Evolutionary conservation across 2,113 vertebrate genomes (phyloP).

Genomic region (Nerophis ophidion): DNA sequence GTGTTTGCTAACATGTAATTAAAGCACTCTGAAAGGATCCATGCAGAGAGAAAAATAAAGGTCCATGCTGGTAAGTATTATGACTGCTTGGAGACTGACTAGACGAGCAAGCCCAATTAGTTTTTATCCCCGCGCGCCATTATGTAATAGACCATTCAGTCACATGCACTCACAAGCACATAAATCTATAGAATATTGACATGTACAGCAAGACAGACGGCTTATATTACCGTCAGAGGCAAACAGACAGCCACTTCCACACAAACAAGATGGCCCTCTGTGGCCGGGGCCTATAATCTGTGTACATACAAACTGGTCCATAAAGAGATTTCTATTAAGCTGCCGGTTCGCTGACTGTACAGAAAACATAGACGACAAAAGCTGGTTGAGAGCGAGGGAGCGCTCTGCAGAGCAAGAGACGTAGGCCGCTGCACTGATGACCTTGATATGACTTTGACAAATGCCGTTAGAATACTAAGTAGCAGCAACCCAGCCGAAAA

Average conservation of each 20-base stretch:
- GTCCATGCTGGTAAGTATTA: background rate
- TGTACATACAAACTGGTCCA: constrained; percentile 26
- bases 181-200: background rate
- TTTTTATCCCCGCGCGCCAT: background rate
- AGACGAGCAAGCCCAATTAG: background rate
- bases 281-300: constrained; percentile 10
- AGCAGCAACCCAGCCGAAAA: constrained; percentile 26
- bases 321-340: constrained; percentile 45
- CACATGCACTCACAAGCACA: background rate
- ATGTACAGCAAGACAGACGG: constrained; percentile 1
- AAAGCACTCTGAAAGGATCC: background rate
- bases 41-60: background rate
- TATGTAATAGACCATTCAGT: background rate
- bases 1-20: background rate
- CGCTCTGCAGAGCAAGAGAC: constrained; percentile 30
- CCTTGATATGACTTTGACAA: constrained; percentile 65
- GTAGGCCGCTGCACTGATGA: constrained; percentile 48
- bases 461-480: constrained; percentile 66
- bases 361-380: constrained; percentile 6
- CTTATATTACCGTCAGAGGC: constrained; percentile 4
- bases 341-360: constrained; percentile 19
- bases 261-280: constrained; percentile 3
- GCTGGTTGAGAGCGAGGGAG: constrained; percentile 14
- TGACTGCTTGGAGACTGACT: background rate
- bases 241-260: constrained; percentile 27